A percentile compares a stretch with the other conserved stretches of the same genome.
Evolutionary conservation across 2,888 invertebrate genomes (phyloP).

Genomic region (Zygogramma bicolorata): DNA sequence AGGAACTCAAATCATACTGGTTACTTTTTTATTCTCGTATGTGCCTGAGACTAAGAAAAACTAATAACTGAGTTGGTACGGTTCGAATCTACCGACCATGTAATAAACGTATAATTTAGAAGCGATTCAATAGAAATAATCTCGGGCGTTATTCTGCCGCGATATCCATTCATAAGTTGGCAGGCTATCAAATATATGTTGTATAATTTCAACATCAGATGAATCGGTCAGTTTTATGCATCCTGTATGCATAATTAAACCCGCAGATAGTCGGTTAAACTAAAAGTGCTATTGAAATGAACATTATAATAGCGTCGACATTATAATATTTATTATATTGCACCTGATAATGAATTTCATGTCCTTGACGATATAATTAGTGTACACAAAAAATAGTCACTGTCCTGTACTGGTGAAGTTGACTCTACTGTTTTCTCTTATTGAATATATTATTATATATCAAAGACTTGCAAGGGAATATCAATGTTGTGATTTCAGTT

Average conservation of each 20-base stretch:
- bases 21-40: neutral
- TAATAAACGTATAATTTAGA: neutral
- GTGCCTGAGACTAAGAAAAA: neutral
- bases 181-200: neutral
- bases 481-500: too few species aligned
- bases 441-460: too few species aligned
- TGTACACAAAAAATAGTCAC: too few species aligned
- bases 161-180: neutral
- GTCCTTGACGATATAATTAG: too few species aligned
- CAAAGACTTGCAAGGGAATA: too few species aligned
- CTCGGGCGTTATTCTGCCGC: neutral
- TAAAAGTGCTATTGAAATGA: neutral
- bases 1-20: too few species aligned
- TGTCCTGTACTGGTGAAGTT: too few species aligned
- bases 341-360: neutral
- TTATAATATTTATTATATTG: neutral
- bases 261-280: neutral
- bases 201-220: neutral
- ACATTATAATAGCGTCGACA: neutral
- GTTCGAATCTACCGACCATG: neutral
- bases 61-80: neutral
- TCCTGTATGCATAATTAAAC: constrained; percentile 1
- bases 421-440: too few species aligned
- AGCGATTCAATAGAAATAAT: neutral
- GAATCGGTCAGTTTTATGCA: neutral